Conservation (phyloP, 2,797 vertebrate species). For the Pangasius mekongensis region DNA sequence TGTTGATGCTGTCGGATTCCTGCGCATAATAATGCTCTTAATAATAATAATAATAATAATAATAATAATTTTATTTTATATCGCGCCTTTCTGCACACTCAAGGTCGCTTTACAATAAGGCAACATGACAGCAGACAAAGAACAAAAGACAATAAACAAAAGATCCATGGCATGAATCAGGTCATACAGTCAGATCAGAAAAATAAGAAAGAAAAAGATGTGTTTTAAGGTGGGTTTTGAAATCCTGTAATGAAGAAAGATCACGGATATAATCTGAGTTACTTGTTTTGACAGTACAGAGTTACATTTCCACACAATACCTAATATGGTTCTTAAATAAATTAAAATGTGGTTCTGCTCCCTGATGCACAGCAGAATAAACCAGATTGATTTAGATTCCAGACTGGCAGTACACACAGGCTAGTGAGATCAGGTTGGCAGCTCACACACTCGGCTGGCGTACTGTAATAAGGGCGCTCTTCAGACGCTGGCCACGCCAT, state of each 20-base stretch:
- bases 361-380: constrained; percentile 12
- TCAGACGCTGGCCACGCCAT: constrained; percentile 45
- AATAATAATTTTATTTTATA: no score
- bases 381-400: constrained; percentile 22
- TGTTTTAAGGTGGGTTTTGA: no score
- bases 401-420: constrained; percentile 32
- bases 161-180: no score
- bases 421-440: constrained; percentile 30
- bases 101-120: no score
- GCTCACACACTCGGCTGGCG: constrained; percentile 36
- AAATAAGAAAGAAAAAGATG: no score
- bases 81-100: no score
- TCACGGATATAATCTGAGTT: no score
- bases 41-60: no score
- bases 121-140: no score
- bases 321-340: not conserved
- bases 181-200: no score
- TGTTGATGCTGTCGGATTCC: not conserved
- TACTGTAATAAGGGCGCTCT: constrained; percentile 51
- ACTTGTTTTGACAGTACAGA: not conserved
- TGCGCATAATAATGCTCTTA: not conserved
- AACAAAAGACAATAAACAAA: no score
- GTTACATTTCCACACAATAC: not conserved
- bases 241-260: no score
- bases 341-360: constrained; percentile 10